Evolutionary conservation across 2,797 vertebrate genomes (phyloP).

Genomic region (Alauda arvensis): DNA sequence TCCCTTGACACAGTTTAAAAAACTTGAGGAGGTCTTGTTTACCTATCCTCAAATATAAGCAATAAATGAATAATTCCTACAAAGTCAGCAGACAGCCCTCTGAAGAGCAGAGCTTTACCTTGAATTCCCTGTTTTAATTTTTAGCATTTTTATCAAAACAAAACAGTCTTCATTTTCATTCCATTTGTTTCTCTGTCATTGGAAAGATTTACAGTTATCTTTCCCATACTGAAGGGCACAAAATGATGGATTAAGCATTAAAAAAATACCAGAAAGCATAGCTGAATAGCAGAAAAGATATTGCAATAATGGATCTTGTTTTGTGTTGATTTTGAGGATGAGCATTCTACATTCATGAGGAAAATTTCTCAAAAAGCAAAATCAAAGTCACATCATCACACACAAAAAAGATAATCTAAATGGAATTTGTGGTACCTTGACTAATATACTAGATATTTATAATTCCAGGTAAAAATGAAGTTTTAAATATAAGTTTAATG

Average conservation of each 20-base stretch:
- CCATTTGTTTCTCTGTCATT: conserved; percentile 39
- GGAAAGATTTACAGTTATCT: conserved; percentile 63
- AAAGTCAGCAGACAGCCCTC: neutral
- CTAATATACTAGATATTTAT: neutral
- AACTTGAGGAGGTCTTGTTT: neutral
- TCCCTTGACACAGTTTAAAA: neutral
- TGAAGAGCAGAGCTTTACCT: conserved; percentile 7
- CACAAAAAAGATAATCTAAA: conserved; percentile 1
- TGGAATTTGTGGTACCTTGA: neutral
- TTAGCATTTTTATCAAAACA: neutral
- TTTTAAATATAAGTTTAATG: neutral
- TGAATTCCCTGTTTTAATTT: neutral
- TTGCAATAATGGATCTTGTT: conserved; percentile 17
- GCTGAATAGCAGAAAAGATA: conserved; percentile 19
- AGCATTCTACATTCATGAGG: neutral
- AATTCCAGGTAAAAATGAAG: neutral
- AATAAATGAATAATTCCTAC: neutral
- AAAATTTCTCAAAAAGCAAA: conserved; percentile 39
- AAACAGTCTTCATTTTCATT: conserved; percentile 46
- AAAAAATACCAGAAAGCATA: conserved; percentile 33
- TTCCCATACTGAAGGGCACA: conserved; percentile 55
- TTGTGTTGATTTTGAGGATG: conserved; percentile 9
- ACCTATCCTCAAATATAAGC: neutral
- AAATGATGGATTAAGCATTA: conserved; percentile 55
- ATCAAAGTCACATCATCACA: conserved; percentile 3